Evolutionary conservation across 2,113 vertebrate genomes (phyloP), one percentile per base, ranked within the genome.

Genomic region (Oxygymnocypris stewartii): DNA sequence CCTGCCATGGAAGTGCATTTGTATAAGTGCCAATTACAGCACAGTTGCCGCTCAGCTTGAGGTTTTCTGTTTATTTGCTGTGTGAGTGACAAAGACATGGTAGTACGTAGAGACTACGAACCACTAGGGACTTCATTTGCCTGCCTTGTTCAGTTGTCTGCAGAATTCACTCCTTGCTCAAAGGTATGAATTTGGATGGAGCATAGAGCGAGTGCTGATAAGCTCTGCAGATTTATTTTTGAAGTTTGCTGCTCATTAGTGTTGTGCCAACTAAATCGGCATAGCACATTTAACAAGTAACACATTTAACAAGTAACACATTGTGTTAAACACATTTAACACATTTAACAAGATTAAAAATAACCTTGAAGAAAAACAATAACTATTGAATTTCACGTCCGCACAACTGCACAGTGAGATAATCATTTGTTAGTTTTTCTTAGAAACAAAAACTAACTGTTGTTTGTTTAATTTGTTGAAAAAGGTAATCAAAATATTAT

Each of bases 61-160:
- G 57, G 11, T 49, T 31, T 49, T 74, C 35, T 69, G 82, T 78
- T 57, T 40, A 23, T 59, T 57, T 79, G 75, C 78, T 82, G 84
- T 89, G 40, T 84, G 84, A 91, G 88, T 82, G 87, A 88, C 31
- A 81, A 85, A 73, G 54, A 84, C 28, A 74, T 13, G 74, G 59
- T 77, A 28, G 28, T 65, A 85, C 74, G 84, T 79, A n/a, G 35
- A 79, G 47, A 31, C 10, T 23, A 37, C 18, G 16, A 84, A 84
- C 87, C 90, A 79, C 35, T 82, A 82, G 89, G 88, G 91, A 92
- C 86, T 90, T 90, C 63, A 90, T 90, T 92, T 91, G 89, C 42
- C 42, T 89, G 91, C 91, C 90, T 88, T 88, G 59, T 67, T 81
- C 37, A 40, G 20, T 42, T 25, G 20, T 80, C 54, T 80, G 54